These are phyloP conservation scores for Chionodraco myersi DNA, from an alignment of 2,113 vertebrate genomes.

Conservation along the genomic window DNA sequence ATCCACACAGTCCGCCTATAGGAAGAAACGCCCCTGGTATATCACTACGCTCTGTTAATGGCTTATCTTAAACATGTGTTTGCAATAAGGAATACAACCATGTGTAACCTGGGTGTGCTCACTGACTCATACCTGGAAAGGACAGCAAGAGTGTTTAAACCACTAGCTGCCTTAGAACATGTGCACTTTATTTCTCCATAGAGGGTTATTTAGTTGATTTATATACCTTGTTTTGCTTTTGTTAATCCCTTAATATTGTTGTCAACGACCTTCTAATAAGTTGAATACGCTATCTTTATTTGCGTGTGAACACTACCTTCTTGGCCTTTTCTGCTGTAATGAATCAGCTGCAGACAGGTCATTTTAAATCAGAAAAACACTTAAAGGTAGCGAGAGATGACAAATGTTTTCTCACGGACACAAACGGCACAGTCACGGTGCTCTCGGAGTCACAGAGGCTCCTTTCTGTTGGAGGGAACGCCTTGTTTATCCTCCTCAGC, in stretches of 20 bases:
- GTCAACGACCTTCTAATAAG: neutral
- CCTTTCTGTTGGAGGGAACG: conserved; percentile 62
- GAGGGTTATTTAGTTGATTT: neutral
- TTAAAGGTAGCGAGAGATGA: conserved; percentile 6
- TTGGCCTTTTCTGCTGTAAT: neutral
- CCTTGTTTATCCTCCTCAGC: conserved; percentile 73
- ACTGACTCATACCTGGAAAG: neutral
- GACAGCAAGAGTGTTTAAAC: neutral
- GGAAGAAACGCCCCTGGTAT: too few relatives aligned
- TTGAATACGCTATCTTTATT: neutral
- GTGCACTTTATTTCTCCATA: neutral
- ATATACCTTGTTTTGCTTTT: neutral
- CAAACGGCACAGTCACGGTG: conserved; percentile 35
- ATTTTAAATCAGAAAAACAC: neutral
- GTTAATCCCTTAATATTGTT: neutral
- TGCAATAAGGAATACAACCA: too few relatives aligned
- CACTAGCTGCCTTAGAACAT: neutral
- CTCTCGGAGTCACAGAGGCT: conserved; percentile 60
- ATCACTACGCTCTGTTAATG: too few relatives aligned
- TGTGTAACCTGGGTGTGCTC: neutral
- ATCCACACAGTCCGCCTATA: too few relatives aligned
- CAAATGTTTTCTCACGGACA: conserved; percentile 34
- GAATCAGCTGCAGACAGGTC: neutral
- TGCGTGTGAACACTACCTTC: neutral
- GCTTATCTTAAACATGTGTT: too few relatives aligned